Conservation (phyloP, 2,113 vertebrate genomes). For the Grammomys surdaster region DNA sequence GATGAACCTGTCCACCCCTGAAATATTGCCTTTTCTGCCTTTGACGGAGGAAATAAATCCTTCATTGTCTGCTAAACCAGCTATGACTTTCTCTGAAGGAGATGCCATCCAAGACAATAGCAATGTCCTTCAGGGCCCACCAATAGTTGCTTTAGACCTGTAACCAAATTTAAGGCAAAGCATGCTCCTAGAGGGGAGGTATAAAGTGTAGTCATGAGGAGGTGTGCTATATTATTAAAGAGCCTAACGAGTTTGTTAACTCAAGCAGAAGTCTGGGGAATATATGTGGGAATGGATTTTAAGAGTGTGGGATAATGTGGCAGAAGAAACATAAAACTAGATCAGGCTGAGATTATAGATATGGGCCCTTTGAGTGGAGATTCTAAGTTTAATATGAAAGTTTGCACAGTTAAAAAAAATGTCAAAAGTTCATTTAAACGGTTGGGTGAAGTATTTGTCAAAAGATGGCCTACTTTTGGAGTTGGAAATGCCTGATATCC, state of each 20-base stretch:
- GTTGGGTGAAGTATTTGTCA: background rate
- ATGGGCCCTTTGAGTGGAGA: background rate
- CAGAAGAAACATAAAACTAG: background rate
- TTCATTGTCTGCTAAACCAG: background rate
- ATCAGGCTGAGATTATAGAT: background rate
- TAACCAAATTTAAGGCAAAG: background rate
- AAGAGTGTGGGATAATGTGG: background rate
- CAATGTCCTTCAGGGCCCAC: background rate
- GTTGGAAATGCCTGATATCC: background rate
- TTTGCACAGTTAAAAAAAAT: background rate
- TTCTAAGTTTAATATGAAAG: background rate
- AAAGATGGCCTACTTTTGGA: background rate
- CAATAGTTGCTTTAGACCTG: background rate
- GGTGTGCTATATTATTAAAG: background rate
- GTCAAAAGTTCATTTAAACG: background rate
- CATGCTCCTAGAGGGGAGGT: background rate
- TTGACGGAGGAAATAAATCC: background rate
- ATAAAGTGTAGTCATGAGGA: background rate
- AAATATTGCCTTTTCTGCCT: background rate
- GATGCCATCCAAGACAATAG: background rate
- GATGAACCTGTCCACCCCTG: background rate
- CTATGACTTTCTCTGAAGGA: background rate
- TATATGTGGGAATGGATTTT: no score
- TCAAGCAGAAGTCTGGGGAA: background rate
- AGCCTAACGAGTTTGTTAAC: background rate